Evolutionary conservation across 2,888 invertebrate genomes (phyloP).

Genomic region (Aelia acuminata): DNA sequence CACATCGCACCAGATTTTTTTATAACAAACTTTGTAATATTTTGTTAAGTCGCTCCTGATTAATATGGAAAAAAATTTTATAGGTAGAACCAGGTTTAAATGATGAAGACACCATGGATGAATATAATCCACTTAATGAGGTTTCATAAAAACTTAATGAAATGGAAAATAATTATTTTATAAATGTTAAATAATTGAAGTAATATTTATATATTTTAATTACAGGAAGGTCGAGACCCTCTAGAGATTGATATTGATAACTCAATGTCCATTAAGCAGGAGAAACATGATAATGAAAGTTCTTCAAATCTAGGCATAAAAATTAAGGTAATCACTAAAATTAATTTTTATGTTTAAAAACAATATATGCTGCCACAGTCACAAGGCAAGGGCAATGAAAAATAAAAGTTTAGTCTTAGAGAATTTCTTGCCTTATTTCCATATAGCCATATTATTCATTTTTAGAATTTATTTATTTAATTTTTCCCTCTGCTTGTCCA

Average conservation of each 20-base stretch:
- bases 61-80: not conserved
- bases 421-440: too few species aligned
- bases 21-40: too few species aligned
- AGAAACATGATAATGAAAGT: not conserved
- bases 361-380: too few species aligned
- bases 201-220: not conserved
- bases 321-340: not conserved
- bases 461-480: too few species aligned
- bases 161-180: not conserved
- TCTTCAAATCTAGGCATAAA: not conserved
- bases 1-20: too few species aligned
- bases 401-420: too few species aligned
- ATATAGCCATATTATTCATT: too few species aligned
- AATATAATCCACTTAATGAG: not conserved
- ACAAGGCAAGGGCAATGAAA: too few species aligned
- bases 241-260: not conserved
- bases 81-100: not conserved
- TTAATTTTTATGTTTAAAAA: too few species aligned
- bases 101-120: not conserved
- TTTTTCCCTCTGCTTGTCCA: too few species aligned
- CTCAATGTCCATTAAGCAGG: not conserved
- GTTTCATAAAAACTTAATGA: not conserved
- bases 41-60: not conserved
- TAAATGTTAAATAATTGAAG: not conserved
- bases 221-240: not conserved